Conservation (phyloP, 2,888 invertebrate genomes). For the Aquatica leii region DNA sequence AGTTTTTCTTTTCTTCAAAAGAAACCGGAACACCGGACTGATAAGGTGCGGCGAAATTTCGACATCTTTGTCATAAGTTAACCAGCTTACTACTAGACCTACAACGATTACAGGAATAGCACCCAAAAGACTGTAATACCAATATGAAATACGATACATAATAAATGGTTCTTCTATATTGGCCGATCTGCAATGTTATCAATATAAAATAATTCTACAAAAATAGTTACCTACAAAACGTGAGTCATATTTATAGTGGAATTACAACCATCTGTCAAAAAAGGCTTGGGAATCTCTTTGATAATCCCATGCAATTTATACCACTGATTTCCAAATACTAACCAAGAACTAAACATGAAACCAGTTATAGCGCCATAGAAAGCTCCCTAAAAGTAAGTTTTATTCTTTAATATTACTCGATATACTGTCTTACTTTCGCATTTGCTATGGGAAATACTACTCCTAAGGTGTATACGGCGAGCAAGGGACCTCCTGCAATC, state of each 20-base stretch:
- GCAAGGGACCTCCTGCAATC: conserved; percentile 69
- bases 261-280: neutral
- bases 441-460: conserved; percentile 72
- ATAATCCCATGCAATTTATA: neutral
- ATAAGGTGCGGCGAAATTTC: conserved; percentile 66
- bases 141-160: neutral
- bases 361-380: neutral
- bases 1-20: conserved; percentile 59
- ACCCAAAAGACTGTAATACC: neutral
- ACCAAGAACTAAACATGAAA: neutral
- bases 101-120: neutral
- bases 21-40: conserved; percentile 68
- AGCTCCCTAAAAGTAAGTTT: conserved; percentile 42
- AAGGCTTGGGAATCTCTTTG: neutral
- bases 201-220: neutral
- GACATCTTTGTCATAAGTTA: conserved; percentile 18
- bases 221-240: neutral
- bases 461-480: conserved; percentile 73
- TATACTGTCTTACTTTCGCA: conserved; percentile 56
- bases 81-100: conserved; percentile 22
- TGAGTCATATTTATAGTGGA: neutral
- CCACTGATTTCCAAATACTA: neutral
- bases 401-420: no score
- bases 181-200: neutral
- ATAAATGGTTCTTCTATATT: neutral